Base-by-base conservation (phyloP, 1,140 invertebrate genomes). In the Trichonephila inaurata region DNA sequence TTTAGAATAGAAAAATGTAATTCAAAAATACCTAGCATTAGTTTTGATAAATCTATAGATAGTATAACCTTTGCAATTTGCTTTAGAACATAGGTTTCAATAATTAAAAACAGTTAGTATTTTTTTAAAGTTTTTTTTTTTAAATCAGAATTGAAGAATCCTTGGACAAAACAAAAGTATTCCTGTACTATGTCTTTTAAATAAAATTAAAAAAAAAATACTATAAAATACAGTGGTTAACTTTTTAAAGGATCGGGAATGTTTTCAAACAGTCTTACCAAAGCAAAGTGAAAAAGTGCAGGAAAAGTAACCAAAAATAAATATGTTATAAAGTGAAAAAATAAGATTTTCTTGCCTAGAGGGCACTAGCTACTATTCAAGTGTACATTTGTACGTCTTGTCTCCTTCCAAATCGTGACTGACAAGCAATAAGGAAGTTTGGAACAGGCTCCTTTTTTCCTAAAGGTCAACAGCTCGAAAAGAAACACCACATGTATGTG, bases 401-500 rank as follows among this genome's bases (percentile, higher is more conserved):
- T 58, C 19, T 83, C 51, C 21, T 24, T 83, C 51, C 19, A 33
- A 77, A 77, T 28, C 72, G 72, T 77, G 72, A 77, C 72, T 77
- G 72, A 77, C 72, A 77, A 77, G 72, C 33, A 77, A 77, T 77
- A 77, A 77, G 72, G 72, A 77, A 77, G 72, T 19, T 77, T 24
- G 72, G 33, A 77, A 24, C 14, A 77, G 72, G 12, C 51, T 21
- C 44, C 21, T 51, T 60, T 83, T 60, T 83, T 60, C 51, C 5
- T 19, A 10, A 83, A 83, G 82, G 82, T 83, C 82, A 83, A 58
- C 82, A 58, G 82, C n/a, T n/a, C 82, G 82, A 60, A 83, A 58
- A 51, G 82, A 60, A 58, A 83, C 58, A 44, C 58, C 82, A 24
- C 51, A 83, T 60, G 40, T n/a, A 8, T 51, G 51, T 58, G 51